Base-by-base conservation (phyloP, 2,113 vertebrate genomes). In the Agelaius tricolor region DNA sequence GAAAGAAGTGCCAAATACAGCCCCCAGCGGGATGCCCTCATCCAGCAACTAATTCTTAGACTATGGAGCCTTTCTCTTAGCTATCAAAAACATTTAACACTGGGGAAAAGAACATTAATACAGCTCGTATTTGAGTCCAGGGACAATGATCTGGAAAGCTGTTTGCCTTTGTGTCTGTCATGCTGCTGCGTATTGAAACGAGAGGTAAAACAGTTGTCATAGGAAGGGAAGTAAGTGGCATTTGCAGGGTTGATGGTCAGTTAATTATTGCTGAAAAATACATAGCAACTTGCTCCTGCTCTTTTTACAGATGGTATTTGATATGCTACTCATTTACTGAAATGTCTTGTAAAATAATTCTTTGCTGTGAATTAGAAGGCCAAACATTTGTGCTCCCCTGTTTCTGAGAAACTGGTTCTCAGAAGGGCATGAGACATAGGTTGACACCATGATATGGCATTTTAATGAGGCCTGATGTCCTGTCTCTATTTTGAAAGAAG, bases 191-290 rank as follows among this genome's bases (percentile, higher is more conserved):
- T 85, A 55, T 66, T 94, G 90, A 69, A 93, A 86, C 1, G 1
- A 84, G 76, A 89, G 77, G 91, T 81, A 65, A 84, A 92, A 31
- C 65, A 61, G 41, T 91, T 87, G 33, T 91, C 37, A 65, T n/a
- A 59, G 69, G 84, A 92, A 72, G 41, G 72, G 80, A 66, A 91
- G 46, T 44, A 85, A 82, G 65, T 57, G 69, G 49, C 44, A 30
- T 92, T 92, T 94, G 44, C 35, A 22, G 37, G 62, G 61, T 30
- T 61, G 73, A 55, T 55, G 49, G 61, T 90, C 86, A 91, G 96
- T 96, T 97, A 96, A 97, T 96, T 95, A 96, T 95, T 96, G 69
- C 44, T 89, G 80, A 92, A 97, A 95, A 95, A 87, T 96, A 97
- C 93, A 95, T 94, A 96, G 95, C 96, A 97, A 94, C 96, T 94